Conservation (phyloP, 1,140 invertebrate genomes). For the Scaptodrosophila lebanonensis region DNA sequence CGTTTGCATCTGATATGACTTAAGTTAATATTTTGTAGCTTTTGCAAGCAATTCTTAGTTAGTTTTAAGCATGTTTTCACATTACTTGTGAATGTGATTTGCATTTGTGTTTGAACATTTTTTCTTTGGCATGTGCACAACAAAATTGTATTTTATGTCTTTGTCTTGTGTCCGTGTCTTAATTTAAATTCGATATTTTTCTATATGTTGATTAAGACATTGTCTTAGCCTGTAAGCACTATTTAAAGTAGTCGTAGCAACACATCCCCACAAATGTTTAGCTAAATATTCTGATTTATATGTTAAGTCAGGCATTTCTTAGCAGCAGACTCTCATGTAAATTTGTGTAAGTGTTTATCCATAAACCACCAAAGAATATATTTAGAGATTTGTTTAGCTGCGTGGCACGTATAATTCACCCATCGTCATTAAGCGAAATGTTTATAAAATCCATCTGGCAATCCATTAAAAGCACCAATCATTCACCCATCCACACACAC, state of each 20-base stretch:
- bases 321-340: slow-evolving; percentile 32
- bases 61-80: background rate
- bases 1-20: slow-evolving; percentile 26
- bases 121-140: slow-evolving; percentile 35
- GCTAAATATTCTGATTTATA: slow-evolving; percentile 27
- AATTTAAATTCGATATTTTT: background rate
- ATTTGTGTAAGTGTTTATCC: slow-evolving; percentile 29
- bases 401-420: background rate
- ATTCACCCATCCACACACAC: slow-evolving; percentile 8
- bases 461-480: slow-evolving; percentile 36
- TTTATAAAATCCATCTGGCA: slow-evolving; percentile 40
- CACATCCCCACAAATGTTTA: too few relatives aligned
- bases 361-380: slow-evolving; percentile 15
- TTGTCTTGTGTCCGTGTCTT: slow-evolving; percentile 36
- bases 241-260: slow-evolving; percentile 22
- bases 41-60: background rate
- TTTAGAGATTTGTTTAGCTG: slow-evolving; percentile 50
- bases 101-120: background rate
- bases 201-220: slow-evolving; percentile 32
- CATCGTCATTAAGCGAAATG: slow-evolving; percentile 15
- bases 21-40: background rate
- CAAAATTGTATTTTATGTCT: background rate
- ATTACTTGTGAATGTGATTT: background rate
- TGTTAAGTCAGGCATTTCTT: slow-evolving; percentile 33
- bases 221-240: slow-evolving; percentile 55